Evolutionary conservation across 2,797 vertebrate species (phyloP), one percentile per base, ranked within the genome.

Genomic region (Tapirus indicus): DNA sequence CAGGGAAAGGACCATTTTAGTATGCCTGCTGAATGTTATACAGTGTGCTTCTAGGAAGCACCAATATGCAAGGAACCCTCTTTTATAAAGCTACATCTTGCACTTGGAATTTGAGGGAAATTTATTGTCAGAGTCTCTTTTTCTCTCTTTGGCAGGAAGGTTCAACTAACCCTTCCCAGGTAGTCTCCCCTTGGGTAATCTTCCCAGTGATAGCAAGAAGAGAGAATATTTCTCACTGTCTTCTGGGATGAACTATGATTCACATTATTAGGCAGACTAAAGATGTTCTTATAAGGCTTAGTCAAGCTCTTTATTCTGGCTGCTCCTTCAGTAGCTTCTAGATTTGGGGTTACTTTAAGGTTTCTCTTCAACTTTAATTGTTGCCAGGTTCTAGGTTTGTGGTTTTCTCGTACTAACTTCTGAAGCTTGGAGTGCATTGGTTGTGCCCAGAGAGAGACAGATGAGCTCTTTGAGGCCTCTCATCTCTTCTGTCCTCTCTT

Each of bases 11-110:
- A 54, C 25, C 18, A 64, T 88, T 93, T 93, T 84, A 66, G 6
- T 38, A 85, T 77, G 8, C 25, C 58, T 58, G 82, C 25, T 68
- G 44, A 78, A 78, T 72, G 35, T 87, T 87, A 71, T 47, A 64
- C n/a, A 88, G 18, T 23, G 25, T 95, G 27, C n/a, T 93, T 74
- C 58, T 64, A 64, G n/a, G 29, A 93, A 75, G 27, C n/a, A 87
- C 29, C 32, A n/a, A n/a, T 68, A 69, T 38, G 58, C n/a, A 78
- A 6, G 49, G 38, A 21, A 44, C 49, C 18, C 41, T 95, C 38
- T 91, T 91, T 95, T 77, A 64, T 78, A 87, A 90, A 85, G 35
- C 77, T 83, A 21, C 17, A 91, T 44, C 32, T 92, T 88, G 38
- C 29, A 49, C 56, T 79, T 25, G 17, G 69, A 88, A 87, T 91